These are phyloP conservation scores for Erebia aethiops DNA, from an alignment of 2,888 invertebrate species.

Conservation along the genomic window DNA sequence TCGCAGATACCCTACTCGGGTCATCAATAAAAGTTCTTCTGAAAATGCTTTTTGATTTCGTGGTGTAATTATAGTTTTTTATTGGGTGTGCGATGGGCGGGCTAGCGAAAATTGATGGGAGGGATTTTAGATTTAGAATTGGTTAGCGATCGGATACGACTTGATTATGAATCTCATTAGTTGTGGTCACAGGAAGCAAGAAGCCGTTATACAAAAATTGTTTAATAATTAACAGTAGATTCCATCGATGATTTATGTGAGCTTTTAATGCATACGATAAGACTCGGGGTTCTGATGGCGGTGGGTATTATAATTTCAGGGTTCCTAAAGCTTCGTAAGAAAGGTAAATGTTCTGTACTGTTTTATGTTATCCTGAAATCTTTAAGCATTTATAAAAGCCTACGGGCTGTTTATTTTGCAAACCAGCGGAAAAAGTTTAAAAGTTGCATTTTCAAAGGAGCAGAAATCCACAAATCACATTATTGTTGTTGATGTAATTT, in stretches of 20 bases:
- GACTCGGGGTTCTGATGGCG: conserved; percentile 4
- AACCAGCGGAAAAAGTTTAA: too few species aligned
- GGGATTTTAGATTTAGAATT: conserved; percentile 53
- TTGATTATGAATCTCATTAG: conserved; percentile 60
- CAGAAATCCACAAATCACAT: too few species aligned
- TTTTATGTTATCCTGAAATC: neutral
- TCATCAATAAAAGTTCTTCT: conserved; percentile 40
- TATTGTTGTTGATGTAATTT: too few species aligned
- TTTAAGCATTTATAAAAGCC: neutral
- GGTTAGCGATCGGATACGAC: conserved; percentile 52
- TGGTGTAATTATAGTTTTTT: conserved; percentile 63
- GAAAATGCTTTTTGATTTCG: conserved; percentile 55
- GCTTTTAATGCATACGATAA: conserved; percentile 20
- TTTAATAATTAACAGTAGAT: conserved; percentile 36
- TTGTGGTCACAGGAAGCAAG: conserved; percentile 45
- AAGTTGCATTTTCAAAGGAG: too few species aligned
- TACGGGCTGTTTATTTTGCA: too few species aligned
- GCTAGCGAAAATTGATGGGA: conserved; percentile 69
- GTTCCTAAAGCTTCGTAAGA: neutral
- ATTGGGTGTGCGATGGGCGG: conserved; percentile 65
- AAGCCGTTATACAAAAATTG: conserved; percentile 34
- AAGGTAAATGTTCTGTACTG: neutral
- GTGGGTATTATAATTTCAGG: conserved; percentile 6
- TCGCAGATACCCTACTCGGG: conserved; percentile 23
- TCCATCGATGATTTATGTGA: conserved; percentile 35